These are phyloP conservation scores for Cantharis flavilabris DNA, from an alignment of 2,888 invertebrate species.

Conservation along the genomic window DNA sequence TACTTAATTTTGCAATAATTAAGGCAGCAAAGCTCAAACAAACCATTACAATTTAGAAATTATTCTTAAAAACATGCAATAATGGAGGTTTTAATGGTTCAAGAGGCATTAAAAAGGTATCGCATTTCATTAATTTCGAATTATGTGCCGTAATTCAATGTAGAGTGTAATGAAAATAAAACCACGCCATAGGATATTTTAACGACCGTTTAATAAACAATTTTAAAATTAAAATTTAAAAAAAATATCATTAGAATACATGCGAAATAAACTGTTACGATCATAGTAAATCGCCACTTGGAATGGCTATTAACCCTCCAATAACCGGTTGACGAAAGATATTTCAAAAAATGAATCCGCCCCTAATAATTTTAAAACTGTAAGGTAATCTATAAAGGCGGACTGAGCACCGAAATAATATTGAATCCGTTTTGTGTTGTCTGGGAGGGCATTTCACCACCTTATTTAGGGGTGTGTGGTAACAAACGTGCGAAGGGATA, in stretches of 20 bases:
- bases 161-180: background rate
- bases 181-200: background rate
- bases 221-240: background rate
- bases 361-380: background rate
- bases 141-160: background rate
- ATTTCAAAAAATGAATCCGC: too few relatives aligned
- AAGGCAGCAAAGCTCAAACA: background rate
- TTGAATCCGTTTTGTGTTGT: constrained; percentile 29
- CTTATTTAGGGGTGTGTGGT: constrained; percentile 31
- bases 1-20: background rate
- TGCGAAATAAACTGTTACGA: background rate
- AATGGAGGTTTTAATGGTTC: background rate
- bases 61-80: background rate
- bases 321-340: too few relatives aligned
- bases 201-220: background rate
- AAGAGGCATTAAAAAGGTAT: background rate
- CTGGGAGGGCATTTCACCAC: constrained; percentile 12
- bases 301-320: background rate
- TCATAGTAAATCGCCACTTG: background rate
- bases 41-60: background rate
- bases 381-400: constrained; percentile 25
- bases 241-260: background rate
- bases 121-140: constrained; percentile 1
- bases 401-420: constrained; percentile 25
- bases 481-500: constrained; percentile 41